Conservation (phyloP, 1,140 invertebrate species). For the Drosophila azteca region DNA sequence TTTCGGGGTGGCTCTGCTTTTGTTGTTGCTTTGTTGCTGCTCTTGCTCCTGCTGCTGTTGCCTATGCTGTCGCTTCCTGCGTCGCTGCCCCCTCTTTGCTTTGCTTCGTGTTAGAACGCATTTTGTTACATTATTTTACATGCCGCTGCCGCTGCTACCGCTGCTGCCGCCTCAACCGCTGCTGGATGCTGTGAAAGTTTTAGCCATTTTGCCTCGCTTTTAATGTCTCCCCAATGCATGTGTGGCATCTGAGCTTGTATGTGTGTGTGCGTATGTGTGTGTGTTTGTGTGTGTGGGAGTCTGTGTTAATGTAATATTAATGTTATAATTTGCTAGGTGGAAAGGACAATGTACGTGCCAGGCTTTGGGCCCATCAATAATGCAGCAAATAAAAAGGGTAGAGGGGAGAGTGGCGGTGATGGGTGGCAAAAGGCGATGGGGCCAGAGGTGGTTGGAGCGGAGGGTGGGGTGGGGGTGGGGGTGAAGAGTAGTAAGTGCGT, state of each 20-base stretch:
- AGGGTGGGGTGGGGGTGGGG: no score
- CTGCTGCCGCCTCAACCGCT: slow-evolving; percentile 39
- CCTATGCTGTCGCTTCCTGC: slow-evolving; percentile 14
- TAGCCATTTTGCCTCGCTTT: slow-evolving; percentile 50
- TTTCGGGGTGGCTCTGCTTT: slow-evolving; percentile 58
- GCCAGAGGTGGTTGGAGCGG: no score
- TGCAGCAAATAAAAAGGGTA: slow-evolving; percentile 56
- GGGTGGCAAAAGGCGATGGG: background rate
- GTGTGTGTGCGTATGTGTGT: slow-evolving; percentile 15
- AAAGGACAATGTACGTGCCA: slow-evolving; percentile 53
- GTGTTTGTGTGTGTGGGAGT: slow-evolving; percentile 30
- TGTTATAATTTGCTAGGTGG: slow-evolving; percentile 73
- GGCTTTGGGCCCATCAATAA: slow-evolving; percentile 61
- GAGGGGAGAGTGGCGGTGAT: background rate
- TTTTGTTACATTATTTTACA: slow-evolving; percentile 69
- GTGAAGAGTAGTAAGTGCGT: background rate
- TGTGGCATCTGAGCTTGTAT: background rate
- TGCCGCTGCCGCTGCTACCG: slow-evolving; percentile 37
- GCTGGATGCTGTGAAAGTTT: slow-evolving; percentile 58
- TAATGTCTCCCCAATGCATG: slow-evolving; percentile 77
- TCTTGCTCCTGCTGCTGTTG: background rate
- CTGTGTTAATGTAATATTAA: slow-evolving; percentile 80
- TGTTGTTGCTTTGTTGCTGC: slow-evolving; percentile 71
- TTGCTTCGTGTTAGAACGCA: slow-evolving; percentile 44
- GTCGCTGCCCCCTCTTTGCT: slow-evolving; percentile 8